phyloP scores from a whole-genome alignment of 2,888 invertebrate genomes.

The Seira ritae region DNA sequence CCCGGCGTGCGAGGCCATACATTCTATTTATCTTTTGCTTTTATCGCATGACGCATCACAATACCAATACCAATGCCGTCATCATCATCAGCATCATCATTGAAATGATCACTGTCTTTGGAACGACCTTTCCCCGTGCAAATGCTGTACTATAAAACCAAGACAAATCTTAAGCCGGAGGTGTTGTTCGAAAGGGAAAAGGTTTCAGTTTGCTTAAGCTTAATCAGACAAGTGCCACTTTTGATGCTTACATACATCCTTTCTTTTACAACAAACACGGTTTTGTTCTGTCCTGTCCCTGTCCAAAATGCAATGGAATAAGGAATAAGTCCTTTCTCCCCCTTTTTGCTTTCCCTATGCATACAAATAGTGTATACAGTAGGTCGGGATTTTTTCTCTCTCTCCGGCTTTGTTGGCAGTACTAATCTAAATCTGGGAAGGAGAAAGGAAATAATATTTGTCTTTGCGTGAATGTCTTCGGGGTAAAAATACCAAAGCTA shows the following conservation, averaged over 20 bases:
- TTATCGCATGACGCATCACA: conserved; percentile 51
- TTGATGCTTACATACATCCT: conserved; percentile 30
- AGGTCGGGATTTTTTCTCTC: conserved; percentile 55
- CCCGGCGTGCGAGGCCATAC: conserved; percentile 28
- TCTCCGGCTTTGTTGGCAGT: too few relatives aligned
- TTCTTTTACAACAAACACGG: background rate
- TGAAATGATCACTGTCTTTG: background rate
- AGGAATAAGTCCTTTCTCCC: too few relatives aligned
- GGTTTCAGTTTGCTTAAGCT: conserved; percentile 53
- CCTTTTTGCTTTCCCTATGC: conserved; percentile 15
- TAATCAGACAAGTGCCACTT: conserved; percentile 59
- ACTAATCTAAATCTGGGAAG: conserved; percentile 26
- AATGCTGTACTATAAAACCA: too few relatives aligned
- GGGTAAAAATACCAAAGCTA: too few relatives aligned
- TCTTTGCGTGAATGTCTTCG: conserved; percentile 3
- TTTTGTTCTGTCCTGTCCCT: too few relatives aligned
- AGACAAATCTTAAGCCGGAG: too few relatives aligned
- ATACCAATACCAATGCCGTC: background rate
- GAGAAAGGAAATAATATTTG: conserved; percentile 40
- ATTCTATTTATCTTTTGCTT: conserved; percentile 40
- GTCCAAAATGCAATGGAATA: too few relatives aligned
- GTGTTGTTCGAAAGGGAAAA: conserved; percentile 23
- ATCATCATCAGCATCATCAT: conserved; percentile 10
- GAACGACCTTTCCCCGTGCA: too few relatives aligned
- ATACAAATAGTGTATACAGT: conserved; percentile 19